Percentiles rank a stretch among this genome's conserved stretches.
Conservation (phyloP, 2,888 invertebrate genomes). For the Trichogramma evanescens region DNA sequence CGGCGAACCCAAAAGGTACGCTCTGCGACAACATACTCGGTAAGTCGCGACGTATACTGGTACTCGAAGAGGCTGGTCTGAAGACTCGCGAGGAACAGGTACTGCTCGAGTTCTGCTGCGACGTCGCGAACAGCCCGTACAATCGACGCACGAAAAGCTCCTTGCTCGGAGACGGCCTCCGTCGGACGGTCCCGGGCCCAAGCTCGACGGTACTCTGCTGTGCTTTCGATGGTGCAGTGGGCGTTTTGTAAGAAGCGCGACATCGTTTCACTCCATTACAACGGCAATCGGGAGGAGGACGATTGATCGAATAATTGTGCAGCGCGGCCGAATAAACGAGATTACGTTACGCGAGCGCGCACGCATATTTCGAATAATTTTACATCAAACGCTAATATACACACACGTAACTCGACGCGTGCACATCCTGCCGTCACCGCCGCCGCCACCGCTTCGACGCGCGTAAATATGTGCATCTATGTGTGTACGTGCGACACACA, state of each 20-base stretch:
- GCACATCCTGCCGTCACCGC: too few species aligned
- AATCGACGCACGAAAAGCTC: constrained; percentile 63
- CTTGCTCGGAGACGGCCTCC: constrained; percentile 39
- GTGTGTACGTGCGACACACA: too few species aligned
- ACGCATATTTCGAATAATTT: too few species aligned
- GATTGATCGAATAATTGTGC: too few species aligned
- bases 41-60: constrained; percentile 69
- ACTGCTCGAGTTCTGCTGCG: constrained; percentile 69
- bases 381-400: too few species aligned
- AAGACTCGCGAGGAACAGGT: too few species aligned
- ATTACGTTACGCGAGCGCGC: too few species aligned
- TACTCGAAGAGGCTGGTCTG: constrained; percentile 63
- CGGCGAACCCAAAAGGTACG: constrained; percentile 71
- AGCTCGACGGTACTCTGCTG: constrained; percentile 59
- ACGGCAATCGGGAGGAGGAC: constrained; percentile 31
- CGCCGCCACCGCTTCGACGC: too few species aligned
- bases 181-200: constrained; percentile 60
- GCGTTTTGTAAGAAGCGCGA: constrained; percentile 74
- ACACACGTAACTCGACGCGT: too few species aligned
- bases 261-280: constrained; percentile 60
- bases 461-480: too few species aligned
- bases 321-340: too few species aligned
- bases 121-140: constrained; percentile 62
- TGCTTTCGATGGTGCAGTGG: constrained; percentile 79
- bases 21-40: constrained; percentile 70